A percentile compares a stretch with the other conserved stretches of the same genome.
Conservation (phyloP, 2,797 vertebrate species). For the Huso huso region DNA sequence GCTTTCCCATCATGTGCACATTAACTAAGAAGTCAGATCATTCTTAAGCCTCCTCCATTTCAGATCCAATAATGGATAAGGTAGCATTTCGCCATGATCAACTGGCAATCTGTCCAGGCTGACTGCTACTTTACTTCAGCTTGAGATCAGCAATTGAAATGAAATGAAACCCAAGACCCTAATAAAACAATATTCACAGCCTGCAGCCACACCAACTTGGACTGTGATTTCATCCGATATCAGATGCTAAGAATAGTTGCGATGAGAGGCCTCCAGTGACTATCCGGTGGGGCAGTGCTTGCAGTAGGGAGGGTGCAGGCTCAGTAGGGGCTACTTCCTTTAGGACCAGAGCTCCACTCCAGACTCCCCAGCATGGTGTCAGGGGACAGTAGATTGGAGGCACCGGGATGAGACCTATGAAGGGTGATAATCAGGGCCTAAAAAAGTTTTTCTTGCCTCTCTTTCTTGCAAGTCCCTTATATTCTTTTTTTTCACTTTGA, state of each 20-base stretch:
- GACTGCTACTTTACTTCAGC: conserved; percentile 72
- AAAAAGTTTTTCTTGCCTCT: no score
- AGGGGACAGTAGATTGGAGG: no score
- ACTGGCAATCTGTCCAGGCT: conserved; percentile 81
- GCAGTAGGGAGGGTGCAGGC: no score
- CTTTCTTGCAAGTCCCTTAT: no score
- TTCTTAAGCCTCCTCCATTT: conserved; percentile 91
- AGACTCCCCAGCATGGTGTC: no score
- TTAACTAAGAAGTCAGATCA: conserved; percentile 87
- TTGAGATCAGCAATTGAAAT: conserved; percentile 61
- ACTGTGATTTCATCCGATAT: conserved; percentile 3
- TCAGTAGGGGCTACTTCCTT: no score
- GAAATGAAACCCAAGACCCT: background rate
- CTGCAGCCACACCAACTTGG: background rate
- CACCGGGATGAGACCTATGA: no score
- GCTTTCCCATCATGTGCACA: conserved; percentile 85
- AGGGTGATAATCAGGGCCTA: no score
- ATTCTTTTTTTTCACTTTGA: no score
- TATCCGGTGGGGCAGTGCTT: no score
- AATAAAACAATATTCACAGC: background rate
- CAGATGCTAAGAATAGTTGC: background rate
- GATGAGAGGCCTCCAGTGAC: no score
- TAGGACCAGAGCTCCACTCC: no score
- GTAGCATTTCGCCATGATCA: conserved; percentile 79
- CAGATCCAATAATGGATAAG: conserved; percentile 91